Evolutionary conservation across 1,140 invertebrate genomes (phyloP).

Genomic region (Conus betulinus): DNA sequence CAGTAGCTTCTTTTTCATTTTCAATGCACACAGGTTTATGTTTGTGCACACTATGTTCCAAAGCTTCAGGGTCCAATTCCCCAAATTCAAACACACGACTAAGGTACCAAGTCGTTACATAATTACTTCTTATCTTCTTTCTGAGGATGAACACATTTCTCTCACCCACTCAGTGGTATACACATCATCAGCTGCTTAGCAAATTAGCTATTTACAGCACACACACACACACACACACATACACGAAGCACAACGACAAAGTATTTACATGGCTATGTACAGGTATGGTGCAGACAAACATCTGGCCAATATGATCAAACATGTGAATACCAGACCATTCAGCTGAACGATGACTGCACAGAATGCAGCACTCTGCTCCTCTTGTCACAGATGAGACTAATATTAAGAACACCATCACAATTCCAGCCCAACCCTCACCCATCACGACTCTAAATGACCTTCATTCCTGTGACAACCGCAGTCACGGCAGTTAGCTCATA

Average conservation of each 20-base stretch:
- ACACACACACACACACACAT: not conserved
- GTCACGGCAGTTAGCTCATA: too few relatives aligned
- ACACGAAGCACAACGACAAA: not conserved
- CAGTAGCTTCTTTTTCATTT: too few relatives aligned
- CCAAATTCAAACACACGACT: too few relatives aligned
- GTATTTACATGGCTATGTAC: not conserved
- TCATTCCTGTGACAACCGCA: too few relatives aligned
- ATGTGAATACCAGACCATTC: not conserved
- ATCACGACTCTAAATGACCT: too few relatives aligned
- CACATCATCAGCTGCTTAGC: not conserved
- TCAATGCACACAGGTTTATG: too few relatives aligned
- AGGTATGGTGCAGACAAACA: not conserved
- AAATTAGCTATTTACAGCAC: not conserved
- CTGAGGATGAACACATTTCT: not conserved
- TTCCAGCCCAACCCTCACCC: too few relatives aligned
- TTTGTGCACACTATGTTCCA: too few relatives aligned
- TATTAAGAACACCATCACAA: not conserved
- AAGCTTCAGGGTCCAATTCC: too few relatives aligned
- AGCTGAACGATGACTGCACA: constrained; percentile 22
- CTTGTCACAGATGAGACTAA: not conserved
- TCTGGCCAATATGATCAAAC: not conserved
- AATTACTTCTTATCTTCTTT: too few relatives aligned
- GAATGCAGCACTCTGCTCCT: constrained; percentile 5
- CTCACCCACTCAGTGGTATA: not conserved
- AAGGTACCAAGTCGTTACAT: too few relatives aligned